phyloP scores from a whole-genome alignment of 2,113 vertebrate genomes.

The Bombycilla garrulus region DNA sequence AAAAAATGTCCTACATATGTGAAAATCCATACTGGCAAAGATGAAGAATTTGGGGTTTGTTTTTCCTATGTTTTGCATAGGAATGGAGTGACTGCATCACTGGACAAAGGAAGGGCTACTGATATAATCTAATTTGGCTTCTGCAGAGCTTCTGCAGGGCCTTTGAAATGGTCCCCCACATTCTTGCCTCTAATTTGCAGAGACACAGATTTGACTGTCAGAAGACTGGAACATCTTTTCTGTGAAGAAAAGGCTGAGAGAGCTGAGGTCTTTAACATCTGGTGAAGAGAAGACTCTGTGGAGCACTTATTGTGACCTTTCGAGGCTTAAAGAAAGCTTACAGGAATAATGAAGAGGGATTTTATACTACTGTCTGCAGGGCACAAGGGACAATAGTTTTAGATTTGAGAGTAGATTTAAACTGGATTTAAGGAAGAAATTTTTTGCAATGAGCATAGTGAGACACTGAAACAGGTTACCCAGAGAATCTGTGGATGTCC shows the following conservation, averaged over 20 bases:
- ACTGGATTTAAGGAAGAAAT: neutral
- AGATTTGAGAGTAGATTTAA: neutral
- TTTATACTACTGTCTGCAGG: neutral
- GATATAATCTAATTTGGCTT: neutral
- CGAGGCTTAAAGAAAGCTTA: neutral
- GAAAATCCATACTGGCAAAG: neutral
- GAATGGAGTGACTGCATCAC: neutral
- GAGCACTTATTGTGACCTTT: neutral
- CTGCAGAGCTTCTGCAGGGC: neutral
- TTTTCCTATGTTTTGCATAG: neutral
- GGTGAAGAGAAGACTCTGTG: neutral
- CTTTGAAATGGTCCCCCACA: neutral
- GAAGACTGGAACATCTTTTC: neutral
- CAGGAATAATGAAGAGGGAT: neutral
- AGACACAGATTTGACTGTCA: neutral
- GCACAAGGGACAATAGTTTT: neutral
- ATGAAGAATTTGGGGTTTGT: neutral
- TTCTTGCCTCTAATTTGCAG: neutral
- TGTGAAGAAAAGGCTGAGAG: neutral
- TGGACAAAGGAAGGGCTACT: neutral
- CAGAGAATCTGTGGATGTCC: neutral
- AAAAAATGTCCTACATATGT: neutral
- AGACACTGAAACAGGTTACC: neutral
- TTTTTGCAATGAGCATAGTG: neutral
- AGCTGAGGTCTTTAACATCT: fast-evolving